Evolutionary conservation across 2,797 vertebrate genomes (phyloP).

Genomic region (Siniperca scherzeri): DNA sequence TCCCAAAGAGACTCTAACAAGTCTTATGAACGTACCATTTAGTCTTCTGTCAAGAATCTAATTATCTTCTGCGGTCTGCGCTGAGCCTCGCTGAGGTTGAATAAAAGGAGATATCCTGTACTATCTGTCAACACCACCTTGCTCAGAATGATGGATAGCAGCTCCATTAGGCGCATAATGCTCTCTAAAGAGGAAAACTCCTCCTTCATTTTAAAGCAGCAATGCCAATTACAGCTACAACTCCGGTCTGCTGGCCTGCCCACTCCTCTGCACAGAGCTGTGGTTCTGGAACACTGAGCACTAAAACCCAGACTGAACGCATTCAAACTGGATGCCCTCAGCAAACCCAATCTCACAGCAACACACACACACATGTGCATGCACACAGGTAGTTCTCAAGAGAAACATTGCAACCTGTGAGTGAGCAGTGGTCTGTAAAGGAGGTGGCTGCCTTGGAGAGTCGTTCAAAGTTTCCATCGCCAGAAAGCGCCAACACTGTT

Average conservation of each 20-base stretch:
- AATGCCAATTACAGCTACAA: constrained; percentile 51
- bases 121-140: constrained; percentile 52
- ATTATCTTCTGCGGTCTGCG: constrained; percentile 15
- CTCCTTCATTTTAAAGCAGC: constrained; percentile 52
- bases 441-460: background rate
- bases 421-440: constrained; percentile 16
- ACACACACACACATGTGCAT: constrained; percentile 3
- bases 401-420: constrained; percentile 1
- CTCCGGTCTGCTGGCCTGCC: constrained; percentile 3
- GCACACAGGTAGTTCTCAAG: constrained; percentile 20
- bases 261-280: constrained; percentile 1
- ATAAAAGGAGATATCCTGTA: constrained; percentile 63
- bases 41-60: constrained; percentile 22
- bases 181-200: constrained; percentile 50
- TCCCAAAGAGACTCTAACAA: constrained; percentile 12
- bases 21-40: constrained; percentile 2
- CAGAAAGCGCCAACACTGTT: background rate
- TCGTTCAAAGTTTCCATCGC: constrained; percentile 13
- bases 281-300: constrained; percentile 52
- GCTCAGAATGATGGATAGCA: constrained; percentile 50
- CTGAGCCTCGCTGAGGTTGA: constrained; percentile 6
- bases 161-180: constrained; percentile 37
- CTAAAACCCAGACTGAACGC: constrained; percentile 26
- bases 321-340: constrained; percentile 29
- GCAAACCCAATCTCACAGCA: constrained; percentile 36